These are phyloP conservation scores for Platysternon megacephalum DNA, from an alignment of 2,113 vertebrate genomes.

Conservation along the genomic window DNA sequence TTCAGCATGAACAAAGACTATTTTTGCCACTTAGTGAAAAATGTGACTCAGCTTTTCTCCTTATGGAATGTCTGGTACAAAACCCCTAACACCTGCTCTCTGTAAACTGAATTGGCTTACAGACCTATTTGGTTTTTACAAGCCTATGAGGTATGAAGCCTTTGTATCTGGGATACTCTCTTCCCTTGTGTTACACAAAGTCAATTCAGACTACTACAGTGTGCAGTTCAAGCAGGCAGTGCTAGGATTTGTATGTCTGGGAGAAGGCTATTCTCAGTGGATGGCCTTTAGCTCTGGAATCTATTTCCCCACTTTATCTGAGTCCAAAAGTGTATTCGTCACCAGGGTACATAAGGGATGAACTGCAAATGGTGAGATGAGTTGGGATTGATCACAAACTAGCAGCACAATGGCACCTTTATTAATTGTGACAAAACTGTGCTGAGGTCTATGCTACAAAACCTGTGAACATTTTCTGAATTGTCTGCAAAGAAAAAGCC, in stretches of 20 bases:
- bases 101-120: neutral
- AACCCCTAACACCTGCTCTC: neutral
- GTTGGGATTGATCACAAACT: neutral
- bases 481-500: neutral
- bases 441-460: neutral
- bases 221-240: neutral
- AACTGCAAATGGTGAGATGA: fast-evolving
- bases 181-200: neutral
- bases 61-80: neutral
- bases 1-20: neutral
- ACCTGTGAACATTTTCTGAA: neutral
- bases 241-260: neutral
- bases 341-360: fast-evolving
- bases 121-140: neutral
- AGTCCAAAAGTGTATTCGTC: neutral
- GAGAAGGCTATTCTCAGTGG: neutral
- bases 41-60: neutral
- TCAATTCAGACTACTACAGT: neutral
- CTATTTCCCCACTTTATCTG: neutral
- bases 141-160: neutral
- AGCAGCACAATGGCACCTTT: neutral
- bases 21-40: neutral
- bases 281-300: neutral
- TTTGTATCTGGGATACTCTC: neutral
- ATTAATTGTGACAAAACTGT: neutral